phyloP scores from a whole-genome alignment of 1,140 invertebrate genomes.

The Epicauta chinensis region DNA sequence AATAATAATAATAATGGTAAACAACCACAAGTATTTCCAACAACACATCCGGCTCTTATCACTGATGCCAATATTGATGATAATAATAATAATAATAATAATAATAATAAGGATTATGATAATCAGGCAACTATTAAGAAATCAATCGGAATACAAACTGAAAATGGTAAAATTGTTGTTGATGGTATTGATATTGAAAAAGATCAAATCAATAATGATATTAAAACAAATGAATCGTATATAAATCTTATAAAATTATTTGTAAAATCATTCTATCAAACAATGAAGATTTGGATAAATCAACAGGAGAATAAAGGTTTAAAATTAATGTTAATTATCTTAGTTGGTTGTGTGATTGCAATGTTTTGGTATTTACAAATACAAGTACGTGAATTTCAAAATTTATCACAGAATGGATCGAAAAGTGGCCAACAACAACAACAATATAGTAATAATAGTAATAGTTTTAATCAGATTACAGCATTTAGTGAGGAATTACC shows the following conservation, averaged over 20 bases:
- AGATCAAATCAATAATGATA: constrained; percentile 26
- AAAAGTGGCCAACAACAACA: constrained; percentile 41
- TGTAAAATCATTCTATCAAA: not conserved
- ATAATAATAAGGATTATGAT: too few species aligned
- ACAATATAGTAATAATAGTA: constrained; percentile 28
- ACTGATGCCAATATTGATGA: constrained; percentile 9
- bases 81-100: too few species aligned
- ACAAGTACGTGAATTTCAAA: constrained; percentile 51
- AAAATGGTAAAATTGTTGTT: constrained; percentile 14
- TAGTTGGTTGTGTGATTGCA: constrained; percentile 57
- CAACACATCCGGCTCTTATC: not conserved
- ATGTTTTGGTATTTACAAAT: constrained; percentile 66
- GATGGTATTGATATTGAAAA: not conserved
- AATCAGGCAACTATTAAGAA: not conserved
- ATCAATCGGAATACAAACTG: constrained; percentile 20
- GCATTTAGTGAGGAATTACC: constrained; percentile 56
- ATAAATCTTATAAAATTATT: too few species aligned
- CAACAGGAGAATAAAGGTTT: constrained; percentile 63
- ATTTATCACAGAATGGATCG: constrained; percentile 58
- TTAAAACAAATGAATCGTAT: constrained; percentile 24
- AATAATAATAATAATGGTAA: constrained; percentile 17
- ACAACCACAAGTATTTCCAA: not conserved
- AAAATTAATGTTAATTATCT: constrained; percentile 59
- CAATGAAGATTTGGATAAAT: constrained; percentile 52
- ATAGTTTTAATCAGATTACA: constrained; percentile 46